phyloP scores from a whole-genome alignment of 1,140 invertebrate species.

The Heliothis virescens region DNA sequence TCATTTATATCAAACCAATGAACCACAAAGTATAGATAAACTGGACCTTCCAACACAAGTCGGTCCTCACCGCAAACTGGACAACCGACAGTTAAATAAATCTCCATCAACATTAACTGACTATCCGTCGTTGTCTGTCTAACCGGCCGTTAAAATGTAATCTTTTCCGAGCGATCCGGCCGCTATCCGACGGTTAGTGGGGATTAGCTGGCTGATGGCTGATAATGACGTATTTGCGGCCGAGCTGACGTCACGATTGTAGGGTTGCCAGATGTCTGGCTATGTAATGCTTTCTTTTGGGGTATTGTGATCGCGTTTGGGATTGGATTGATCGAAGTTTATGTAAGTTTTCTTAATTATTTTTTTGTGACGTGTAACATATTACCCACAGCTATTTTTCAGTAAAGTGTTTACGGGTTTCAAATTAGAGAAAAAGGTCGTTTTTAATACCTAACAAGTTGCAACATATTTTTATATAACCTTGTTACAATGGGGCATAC shows the following conservation, averaged over 20 bases:
- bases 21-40: background rate
- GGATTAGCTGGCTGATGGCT: slow-evolving; percentile 31
- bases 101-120: slow-evolving; percentile 22
- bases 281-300: background rate
- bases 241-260: slow-evolving; percentile 9
- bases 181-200: slow-evolving; percentile 20
- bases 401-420: too few species aligned
- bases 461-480: too few species aligned
- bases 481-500: too few species aligned
- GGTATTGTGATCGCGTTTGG: too few species aligned
- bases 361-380: too few species aligned
- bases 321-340: too few species aligned
- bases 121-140: slow-evolving; percentile 32
- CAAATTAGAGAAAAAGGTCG: too few species aligned
- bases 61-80: background rate
- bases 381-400: too few species aligned
- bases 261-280: background rate
- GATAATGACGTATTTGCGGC: slow-evolving; percentile 41
- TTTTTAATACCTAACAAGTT: too few species aligned
- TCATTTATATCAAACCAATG: too few species aligned
- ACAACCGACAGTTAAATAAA: slow-evolving; percentile 14
- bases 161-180: slow-evolving; percentile 29
- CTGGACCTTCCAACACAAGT: background rate
- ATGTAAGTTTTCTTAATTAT: too few species aligned
- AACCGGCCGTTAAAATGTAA: slow-evolving; percentile 34